A percentile compares a stretch with the other conserved stretches of the same genome.
Evolutionary conservation across 2,113 vertebrate species (phyloP).

Genomic region (Cheilinus undulatus): DNA sequence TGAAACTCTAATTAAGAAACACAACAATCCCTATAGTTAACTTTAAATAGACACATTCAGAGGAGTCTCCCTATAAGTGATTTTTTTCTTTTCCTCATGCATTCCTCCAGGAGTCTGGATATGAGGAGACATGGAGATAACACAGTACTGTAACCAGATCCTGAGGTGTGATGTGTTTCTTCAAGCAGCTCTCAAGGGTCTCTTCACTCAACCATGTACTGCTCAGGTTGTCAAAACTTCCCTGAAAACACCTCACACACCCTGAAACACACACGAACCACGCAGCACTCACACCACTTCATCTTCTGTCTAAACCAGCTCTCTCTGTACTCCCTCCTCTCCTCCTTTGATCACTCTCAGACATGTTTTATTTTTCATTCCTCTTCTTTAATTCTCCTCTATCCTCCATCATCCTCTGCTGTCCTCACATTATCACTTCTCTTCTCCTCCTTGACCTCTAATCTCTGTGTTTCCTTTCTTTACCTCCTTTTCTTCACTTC

Average conservation of each 20-base stretch:
- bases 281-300: slow-evolving; percentile 21
- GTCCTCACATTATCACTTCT: slow-evolving; percentile 39
- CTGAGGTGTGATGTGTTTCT: slow-evolving; percentile 54
- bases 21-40: not conserved
- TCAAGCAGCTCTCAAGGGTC: slow-evolving; percentile 49
- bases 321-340: not conserved
- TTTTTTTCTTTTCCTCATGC: too few relatives aligned
- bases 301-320: slow-evolving; percentile 21
- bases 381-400: slow-evolving; percentile 3
- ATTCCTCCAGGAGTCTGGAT: slow-evolving; percentile 22
- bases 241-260: slow-evolving; percentile 34
- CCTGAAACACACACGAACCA: slow-evolving; percentile 2
- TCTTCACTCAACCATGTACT: slow-evolving; percentile 47
- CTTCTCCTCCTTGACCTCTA: slow-evolving; percentile 5
- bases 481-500: not conserved
- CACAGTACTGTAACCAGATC: slow-evolving; percentile 42
- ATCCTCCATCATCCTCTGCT: slow-evolving; percentile 1
- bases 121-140: slow-evolving; percentile 31
- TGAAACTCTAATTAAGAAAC: too few relatives aligned
- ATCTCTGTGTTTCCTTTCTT: not conserved
- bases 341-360: slow-evolving; percentile 59
- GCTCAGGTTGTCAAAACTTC: slow-evolving; percentile 46
- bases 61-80: not conserved
- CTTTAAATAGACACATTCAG: slow-evolving; percentile 1
- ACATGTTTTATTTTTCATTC: slow-evolving; percentile 43